These are phyloP conservation scores for Scolopax mira DNA, from an alignment of 2,113 vertebrate species.

Conservation along the genomic window DNA sequence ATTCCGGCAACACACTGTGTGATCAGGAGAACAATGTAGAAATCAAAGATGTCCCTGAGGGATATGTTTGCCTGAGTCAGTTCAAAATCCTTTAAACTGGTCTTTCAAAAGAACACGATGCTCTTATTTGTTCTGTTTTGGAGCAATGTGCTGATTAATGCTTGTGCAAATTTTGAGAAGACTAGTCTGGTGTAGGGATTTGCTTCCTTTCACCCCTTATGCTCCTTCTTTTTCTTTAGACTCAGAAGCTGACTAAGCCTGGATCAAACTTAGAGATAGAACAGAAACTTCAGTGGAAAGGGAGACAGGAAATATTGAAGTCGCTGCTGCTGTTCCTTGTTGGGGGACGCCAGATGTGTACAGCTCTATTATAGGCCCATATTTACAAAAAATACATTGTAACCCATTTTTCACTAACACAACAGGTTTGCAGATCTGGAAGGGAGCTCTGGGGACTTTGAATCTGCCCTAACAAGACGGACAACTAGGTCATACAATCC, in stretches of 20 bases:
- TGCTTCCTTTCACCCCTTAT: slow-evolving; percentile 5
- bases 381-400: not conserved
- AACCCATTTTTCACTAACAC: not conserved
- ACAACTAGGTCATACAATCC: not conserved
- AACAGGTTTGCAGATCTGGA: not conserved
- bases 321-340: not conserved
- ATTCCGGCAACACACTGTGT: slow-evolving; percentile 35
- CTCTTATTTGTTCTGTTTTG: slow-evolving; percentile 48
- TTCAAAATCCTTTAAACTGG: slow-evolving; percentile 62
- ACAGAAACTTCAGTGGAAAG: not conserved
- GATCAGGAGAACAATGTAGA: slow-evolving; percentile 58
- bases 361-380: not conserved
- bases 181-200: not conserved
- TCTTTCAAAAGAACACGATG: slow-evolving; percentile 59
- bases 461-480: not conserved
- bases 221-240: not conserved
- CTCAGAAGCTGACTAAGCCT: not conserved
- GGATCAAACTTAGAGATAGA: not conserved
- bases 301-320: not conserved
- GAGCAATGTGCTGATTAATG: slow-evolving; percentile 18
- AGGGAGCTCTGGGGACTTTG: not conserved
- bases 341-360: not conserved
- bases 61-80: slow-evolving; percentile 47
- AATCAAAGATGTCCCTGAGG: slow-evolving; percentile 61
- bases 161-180: slow-evolving; percentile 19